Conservation (phyloP, 2,888 invertebrate species). For the Cordilura impudica region DNA sequence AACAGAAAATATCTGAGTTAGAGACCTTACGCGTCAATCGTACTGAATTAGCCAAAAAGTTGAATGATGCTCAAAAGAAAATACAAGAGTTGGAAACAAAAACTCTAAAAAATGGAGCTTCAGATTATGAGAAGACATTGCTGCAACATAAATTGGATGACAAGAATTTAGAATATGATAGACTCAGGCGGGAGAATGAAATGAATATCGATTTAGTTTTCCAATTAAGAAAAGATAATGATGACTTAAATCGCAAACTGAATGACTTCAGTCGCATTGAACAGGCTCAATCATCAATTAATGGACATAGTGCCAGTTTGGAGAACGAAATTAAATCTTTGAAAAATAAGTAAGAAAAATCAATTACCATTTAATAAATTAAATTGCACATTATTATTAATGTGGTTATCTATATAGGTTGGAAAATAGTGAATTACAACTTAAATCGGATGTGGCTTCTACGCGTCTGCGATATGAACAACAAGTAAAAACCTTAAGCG, state of each 20-base stretch:
- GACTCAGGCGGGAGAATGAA: constrained; percentile 83
- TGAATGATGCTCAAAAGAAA: constrained; percentile 73
- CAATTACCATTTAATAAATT: background rate
- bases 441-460: constrained; percentile 88
- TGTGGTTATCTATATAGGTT: constrained; percentile 74
- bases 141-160: constrained; percentile 86
- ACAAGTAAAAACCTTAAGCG: constrained; percentile 87
- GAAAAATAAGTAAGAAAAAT: constrained; percentile 80
- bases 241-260: constrained; percentile 87
- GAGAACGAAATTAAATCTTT: constrained; percentile 87
- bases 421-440: constrained; percentile 84
- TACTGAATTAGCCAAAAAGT: constrained; percentile 71
- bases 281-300: constrained; percentile 88
- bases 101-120: constrained; percentile 67
- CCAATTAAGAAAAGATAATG: constrained; percentile 86
- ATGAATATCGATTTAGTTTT: constrained; percentile 85
- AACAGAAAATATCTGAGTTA: constrained; percentile 71
- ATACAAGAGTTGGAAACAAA: constrained; percentile 73
- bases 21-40: constrained; percentile 74
- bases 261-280: constrained; percentile 91
- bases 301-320: constrained; percentile 86
- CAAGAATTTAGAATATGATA: constrained; percentile 85
- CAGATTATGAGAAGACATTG: constrained; percentile 83
- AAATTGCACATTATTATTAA: background rate
- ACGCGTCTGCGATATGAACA: constrained; percentile 91